Evolutionary conservation across 2,888 invertebrate genomes (phyloP).

Genomic region (Epinotia brunnichana): DNA sequence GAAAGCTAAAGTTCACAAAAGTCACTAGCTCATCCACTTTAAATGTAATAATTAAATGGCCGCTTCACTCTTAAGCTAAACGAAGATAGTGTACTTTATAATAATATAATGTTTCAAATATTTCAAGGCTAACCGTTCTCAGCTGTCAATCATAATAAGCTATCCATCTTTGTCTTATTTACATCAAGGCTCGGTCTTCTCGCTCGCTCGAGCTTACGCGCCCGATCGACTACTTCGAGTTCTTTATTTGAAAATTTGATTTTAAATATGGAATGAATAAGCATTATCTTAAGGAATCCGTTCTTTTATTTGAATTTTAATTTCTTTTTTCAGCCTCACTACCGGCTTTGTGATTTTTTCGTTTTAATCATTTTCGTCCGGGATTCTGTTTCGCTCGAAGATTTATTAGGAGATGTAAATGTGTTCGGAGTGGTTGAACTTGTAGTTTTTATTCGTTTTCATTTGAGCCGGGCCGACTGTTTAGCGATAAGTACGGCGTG

Average conservation of each 20-base stretch:
- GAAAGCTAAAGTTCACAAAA: slow-evolving; percentile 44
- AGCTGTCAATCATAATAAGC: slow-evolving; percentile 84
- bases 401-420: slow-evolving; percentile 78
- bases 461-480: slow-evolving; percentile 37
- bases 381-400: slow-evolving; percentile 66
- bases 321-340: slow-evolving; percentile 78
- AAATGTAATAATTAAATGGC: slow-evolving; percentile 56
- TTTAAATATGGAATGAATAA: slow-evolving; percentile 84
- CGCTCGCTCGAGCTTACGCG: slow-evolving; percentile 67
- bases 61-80: slow-evolving; percentile 70
- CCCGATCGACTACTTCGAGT: slow-evolving; percentile 76
- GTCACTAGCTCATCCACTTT: slow-evolving; percentile 44
- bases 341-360: slow-evolving; percentile 71
- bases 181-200: slow-evolving; percentile 60
- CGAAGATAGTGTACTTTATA: slow-evolving; percentile 83
- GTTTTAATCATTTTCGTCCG: slow-evolving; percentile 67
- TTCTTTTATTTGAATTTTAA: slow-evolving; percentile 82
- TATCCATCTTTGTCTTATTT: slow-evolving; percentile 74
- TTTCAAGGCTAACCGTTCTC: slow-evolving; percentile 84
- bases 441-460: slow-evolving; percentile 52
- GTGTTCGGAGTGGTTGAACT: slow-evolving; percentile 59
- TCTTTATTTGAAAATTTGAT: slow-evolving; percentile 83
- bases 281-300: slow-evolving; percentile 82
- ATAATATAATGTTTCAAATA: slow-evolving; percentile 84
- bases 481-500: slow-evolving; percentile 26